These are phyloP conservation scores for Ostrea edulis DNA, from an alignment of 1,140 invertebrate genomes.

Conservation along the genomic window DNA sequence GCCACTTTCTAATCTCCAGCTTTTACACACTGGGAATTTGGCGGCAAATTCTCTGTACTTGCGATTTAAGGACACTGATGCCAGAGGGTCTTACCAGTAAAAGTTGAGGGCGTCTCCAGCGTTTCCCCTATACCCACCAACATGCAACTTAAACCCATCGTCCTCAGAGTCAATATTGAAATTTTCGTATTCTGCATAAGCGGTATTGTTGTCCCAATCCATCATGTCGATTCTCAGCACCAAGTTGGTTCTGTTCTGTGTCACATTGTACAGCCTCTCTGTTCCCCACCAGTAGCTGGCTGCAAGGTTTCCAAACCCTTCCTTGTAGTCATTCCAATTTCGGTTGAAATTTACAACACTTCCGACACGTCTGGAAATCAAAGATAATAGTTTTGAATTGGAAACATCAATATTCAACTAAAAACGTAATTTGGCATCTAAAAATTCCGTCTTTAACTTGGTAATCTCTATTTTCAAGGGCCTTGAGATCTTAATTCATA, in stretches of 20 bases:
- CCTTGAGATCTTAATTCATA: no score
- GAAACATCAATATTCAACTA: no score
- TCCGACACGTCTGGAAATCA: background rate
- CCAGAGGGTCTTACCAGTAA: background rate
- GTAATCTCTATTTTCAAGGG: no score
- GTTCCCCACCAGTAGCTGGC: slow-evolving; percentile 83
- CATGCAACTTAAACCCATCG: slow-evolving; percentile 94
- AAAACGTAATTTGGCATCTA: no score
- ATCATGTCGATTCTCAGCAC: slow-evolving; percentile 94
- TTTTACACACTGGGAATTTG: no score
- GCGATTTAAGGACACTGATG: background rate
- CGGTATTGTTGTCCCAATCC: slow-evolving; percentile 95
- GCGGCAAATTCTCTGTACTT: no score
- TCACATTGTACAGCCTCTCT: slow-evolving; percentile 79
- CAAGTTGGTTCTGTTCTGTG: slow-evolving; percentile 85
- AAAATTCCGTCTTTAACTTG: no score
- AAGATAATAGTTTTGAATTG: background rate
- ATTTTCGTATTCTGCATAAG: slow-evolving; percentile 68
- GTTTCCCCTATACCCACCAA: slow-evolving; percentile 83
- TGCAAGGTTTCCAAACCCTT: slow-evolving; percentile 94
- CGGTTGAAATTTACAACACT: slow-evolving; percentile 90
- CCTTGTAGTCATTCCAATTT: slow-evolving; percentile 97
- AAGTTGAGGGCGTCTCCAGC: slow-evolving; percentile 82
- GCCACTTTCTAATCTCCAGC: background rate
- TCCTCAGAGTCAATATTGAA: slow-evolving; percentile 78